These are phyloP conservation scores for Trichoplusia ni DNA, from an alignment of 1,140 invertebrate species.

Conservation along the genomic window DNA sequence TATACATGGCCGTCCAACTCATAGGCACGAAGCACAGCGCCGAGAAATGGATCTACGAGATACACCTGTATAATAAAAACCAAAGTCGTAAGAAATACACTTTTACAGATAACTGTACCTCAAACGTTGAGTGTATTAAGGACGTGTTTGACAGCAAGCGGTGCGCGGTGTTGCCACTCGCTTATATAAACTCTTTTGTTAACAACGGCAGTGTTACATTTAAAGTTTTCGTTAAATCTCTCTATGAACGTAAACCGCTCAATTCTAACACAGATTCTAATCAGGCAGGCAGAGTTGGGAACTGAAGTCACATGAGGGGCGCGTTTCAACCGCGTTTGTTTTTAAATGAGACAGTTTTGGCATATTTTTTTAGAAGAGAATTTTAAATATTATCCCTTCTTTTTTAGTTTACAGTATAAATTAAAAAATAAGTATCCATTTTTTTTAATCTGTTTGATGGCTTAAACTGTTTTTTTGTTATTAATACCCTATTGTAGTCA, in stretches of 20 bases:
- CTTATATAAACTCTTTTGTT: constrained; percentile 45
- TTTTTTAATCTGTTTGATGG: too few species aligned
- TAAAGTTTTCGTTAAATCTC: constrained; percentile 53
- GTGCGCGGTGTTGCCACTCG: constrained; percentile 38
- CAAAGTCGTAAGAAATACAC: constrained; percentile 47
- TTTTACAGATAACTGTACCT: constrained; percentile 41
- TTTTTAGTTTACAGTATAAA: too few species aligned
- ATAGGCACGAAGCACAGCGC: constrained; percentile 50
- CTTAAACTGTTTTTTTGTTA: background rate
- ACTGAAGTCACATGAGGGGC: too few species aligned
- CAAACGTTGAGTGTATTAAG: constrained; percentile 19
- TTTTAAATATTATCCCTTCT: background rate
- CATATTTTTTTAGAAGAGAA: background rate
- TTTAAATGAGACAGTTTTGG: too few species aligned
- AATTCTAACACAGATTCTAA: too few species aligned
- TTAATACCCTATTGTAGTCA: background rate
- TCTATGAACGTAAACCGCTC: background rate
- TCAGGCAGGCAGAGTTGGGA: too few species aligned
- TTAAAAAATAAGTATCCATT: too few species aligned
- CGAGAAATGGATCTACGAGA: constrained; percentile 57
- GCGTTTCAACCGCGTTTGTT: too few species aligned
- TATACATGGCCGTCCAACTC: constrained; percentile 52
- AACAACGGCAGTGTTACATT: constrained; percentile 44
- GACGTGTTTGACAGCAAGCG: constrained; percentile 36
- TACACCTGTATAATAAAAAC: constrained; percentile 58